These are phyloP conservation scores for Coboldia fuscipes DNA, from an alignment of 1,140 invertebrate genomes.

Conservation along the genomic window DNA sequence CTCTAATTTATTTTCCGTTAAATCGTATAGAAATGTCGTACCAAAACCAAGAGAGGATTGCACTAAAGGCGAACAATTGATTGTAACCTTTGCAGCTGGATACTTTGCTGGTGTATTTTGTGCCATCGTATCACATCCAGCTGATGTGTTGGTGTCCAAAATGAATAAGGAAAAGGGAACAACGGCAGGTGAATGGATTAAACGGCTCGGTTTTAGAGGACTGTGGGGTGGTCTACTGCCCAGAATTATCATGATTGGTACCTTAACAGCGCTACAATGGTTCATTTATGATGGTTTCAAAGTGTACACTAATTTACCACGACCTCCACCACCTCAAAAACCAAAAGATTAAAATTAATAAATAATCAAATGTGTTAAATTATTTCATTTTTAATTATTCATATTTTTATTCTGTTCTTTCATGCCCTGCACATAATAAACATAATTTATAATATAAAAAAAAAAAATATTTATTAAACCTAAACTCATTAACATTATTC, in stretches of 20 bases:
- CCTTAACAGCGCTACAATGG: slow-evolving; percentile 95
- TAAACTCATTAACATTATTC: too few relatives aligned
- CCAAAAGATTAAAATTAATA: too few relatives aligned
- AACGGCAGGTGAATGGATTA: slow-evolving; percentile 41
- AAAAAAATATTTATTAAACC: too few relatives aligned
- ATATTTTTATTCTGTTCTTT: too few relatives aligned
- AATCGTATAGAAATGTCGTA: slow-evolving; percentile 40
- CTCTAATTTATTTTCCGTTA: not conserved
- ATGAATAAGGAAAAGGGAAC: slow-evolving; percentile 77
- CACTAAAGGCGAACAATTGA: slow-evolving; percentile 68
- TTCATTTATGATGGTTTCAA: slow-evolving; percentile 99
- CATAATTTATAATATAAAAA: too few relatives aligned
- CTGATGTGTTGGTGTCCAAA: slow-evolving; percentile 75
- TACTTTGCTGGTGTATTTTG: slow-evolving; percentile 82
- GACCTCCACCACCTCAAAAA: slow-evolving; percentile 96
- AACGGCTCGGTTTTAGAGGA: slow-evolving; percentile 38
- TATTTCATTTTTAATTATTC: too few relatives aligned
- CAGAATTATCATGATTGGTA: slow-evolving; percentile 99
- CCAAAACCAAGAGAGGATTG: slow-evolving; percentile 87
- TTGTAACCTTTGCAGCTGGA: slow-evolving; percentile 87
- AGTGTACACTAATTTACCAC: slow-evolving; percentile 71
- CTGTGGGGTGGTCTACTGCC: slow-evolving; percentile 95
- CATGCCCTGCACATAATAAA: too few relatives aligned
- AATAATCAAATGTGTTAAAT: too few relatives aligned
- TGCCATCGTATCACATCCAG: slow-evolving; percentile 72